These are phyloP conservation scores for Tragelaphus buxtoni DNA, from an alignment of 2,113 vertebrate genomes.

Conservation along the genomic window DNA sequence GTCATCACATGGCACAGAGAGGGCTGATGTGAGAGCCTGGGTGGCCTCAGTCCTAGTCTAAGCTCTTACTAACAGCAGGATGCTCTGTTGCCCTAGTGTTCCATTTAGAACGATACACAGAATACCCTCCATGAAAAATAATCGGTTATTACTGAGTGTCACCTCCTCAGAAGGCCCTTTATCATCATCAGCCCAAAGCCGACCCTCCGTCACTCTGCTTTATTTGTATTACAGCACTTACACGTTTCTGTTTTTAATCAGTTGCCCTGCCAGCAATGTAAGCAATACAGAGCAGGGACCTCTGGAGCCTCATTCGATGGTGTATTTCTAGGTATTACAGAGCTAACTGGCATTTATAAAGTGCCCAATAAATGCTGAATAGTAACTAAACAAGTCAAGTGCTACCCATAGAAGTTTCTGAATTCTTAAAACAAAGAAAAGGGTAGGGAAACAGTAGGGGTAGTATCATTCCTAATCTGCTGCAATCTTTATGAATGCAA, in stretches of 20 bases:
- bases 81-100: not conserved
- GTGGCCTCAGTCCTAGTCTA: not conserved
- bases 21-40: not conserved
- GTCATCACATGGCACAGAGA: fast-evolving
- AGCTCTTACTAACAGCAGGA: fast-evolving
- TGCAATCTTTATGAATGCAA: not conserved
- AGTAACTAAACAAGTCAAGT: too few species aligned
- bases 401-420: not conserved
- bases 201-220: not conserved
- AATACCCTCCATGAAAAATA: not conserved
- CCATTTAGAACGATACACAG: not conserved
- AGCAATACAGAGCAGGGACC: not conserved
- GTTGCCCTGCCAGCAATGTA: too few species aligned
- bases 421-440: not conserved
- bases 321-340: not conserved
- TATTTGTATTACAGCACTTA: not conserved
- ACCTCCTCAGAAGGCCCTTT: not conserved
- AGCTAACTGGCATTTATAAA: not conserved
- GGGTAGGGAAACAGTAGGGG: fast-evolving
- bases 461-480: not conserved
- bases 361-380: not conserved
- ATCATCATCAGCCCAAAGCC: not conserved
- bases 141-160: fast-evolving
- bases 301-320: not conserved
- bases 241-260: not conserved